These are phyloP conservation scores for Microplitis mediator DNA, from an alignment of 1,140 invertebrate species.

Conservation along the genomic window DNA sequence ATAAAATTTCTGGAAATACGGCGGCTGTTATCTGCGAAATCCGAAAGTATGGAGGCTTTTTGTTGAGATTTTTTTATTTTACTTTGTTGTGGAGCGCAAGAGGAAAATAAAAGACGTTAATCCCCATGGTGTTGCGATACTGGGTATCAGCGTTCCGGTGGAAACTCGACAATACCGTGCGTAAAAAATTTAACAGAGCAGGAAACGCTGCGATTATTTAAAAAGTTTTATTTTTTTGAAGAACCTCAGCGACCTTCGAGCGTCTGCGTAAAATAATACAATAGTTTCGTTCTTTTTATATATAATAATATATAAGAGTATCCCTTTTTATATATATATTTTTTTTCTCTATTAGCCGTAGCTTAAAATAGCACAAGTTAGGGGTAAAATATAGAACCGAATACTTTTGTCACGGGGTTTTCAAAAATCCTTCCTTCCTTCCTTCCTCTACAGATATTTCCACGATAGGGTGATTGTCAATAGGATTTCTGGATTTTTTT, in stretches of 20 bases:
- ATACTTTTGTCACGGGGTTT: slow-evolving; percentile 29
- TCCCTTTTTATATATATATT: background rate
- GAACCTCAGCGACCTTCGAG: background rate
- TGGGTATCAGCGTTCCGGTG: background rate
- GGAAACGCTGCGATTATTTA: slow-evolving; percentile 25
- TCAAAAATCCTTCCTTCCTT: slow-evolving; percentile 26
- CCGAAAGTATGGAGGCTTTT: background rate
- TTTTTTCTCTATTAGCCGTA: slow-evolving; percentile 17
- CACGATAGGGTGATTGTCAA: slow-evolving; percentile 32
- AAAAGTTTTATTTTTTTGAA: background rate
- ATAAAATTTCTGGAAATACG: too few species aligned
- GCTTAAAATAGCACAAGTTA: slow-evolving; percentile 20
- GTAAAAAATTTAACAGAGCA: slow-evolving; percentile 6
- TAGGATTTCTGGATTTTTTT: slow-evolving; percentile 32
- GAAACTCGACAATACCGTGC: background rate
- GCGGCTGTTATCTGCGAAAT: background rate
- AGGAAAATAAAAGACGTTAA: background rate
- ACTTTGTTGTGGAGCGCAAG: background rate
- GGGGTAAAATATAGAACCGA: slow-evolving; percentile 11
- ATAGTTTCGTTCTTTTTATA: slow-evolving; percentile 13
- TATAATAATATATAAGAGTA: too few species aligned
- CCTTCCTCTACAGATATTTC: slow-evolving; percentile 22
- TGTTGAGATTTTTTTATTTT: background rate
- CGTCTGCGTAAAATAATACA: background rate
- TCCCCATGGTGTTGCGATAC: background rate